These are phyloP conservation scores for Bombus pyrosoma DNA, from an alignment of 1,140 invertebrate species.

Conservation along the genomic window DNA sequence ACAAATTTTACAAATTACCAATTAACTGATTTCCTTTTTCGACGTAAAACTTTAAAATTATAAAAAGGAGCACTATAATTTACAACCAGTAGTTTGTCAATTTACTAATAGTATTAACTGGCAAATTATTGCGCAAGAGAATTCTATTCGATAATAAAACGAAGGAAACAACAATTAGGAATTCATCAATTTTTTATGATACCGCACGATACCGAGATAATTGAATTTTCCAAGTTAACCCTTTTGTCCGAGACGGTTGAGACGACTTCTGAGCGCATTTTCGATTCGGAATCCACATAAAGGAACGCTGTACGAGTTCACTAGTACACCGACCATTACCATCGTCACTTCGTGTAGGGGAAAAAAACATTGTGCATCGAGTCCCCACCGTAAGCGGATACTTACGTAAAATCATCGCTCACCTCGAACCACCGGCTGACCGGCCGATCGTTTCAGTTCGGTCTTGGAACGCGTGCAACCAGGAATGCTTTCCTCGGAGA, in stretches of 20 bases:
- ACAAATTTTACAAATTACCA: no score
- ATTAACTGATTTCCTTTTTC: background rate
- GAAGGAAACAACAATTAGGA: background rate
- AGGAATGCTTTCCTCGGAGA: constrained; percentile 46
- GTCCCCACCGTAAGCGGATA: constrained; percentile 45
- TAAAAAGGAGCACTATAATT: background rate
- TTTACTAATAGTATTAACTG: background rate
- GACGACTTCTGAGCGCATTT: background rate
- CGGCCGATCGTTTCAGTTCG: constrained; percentile 28
- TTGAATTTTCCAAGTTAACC: background rate
- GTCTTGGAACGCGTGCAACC: background rate
- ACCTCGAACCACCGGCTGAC: constrained; percentile 24
- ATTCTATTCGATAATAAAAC: background rate
- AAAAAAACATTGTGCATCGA: background rate
- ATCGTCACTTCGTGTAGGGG: background rate
- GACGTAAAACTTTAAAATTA: background rate
- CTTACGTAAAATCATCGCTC: constrained; percentile 53
- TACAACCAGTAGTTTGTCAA: background rate
- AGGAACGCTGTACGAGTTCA: background rate
- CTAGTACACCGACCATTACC: background rate
- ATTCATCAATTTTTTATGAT: background rate
- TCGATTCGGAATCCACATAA: background rate
- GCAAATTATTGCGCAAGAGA: background rate
- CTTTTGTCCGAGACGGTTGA: background rate
- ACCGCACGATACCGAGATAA: background rate